A percentile compares a stretch with the other conserved stretches of the same genome.
Evolutionary conservation across 2,888 invertebrate genomes (phyloP).

Genomic region (Athalia rosae): DNA sequence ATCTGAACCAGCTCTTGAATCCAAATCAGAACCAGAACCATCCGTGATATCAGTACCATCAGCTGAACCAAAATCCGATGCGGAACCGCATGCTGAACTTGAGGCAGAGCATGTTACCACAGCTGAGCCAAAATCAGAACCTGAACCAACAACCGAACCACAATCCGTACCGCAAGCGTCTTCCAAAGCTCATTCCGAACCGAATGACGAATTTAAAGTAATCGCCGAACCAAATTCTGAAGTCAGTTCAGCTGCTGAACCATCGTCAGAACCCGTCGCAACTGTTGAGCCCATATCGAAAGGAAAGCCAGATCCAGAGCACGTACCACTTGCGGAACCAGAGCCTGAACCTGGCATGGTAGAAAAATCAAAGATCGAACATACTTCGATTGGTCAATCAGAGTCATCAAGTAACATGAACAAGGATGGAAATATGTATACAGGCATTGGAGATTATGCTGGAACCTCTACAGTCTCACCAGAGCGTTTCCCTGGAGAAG

Average conservation of each 20-base stretch:
- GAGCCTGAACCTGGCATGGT: constrained; percentile 46
- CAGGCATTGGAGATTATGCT: neutral
- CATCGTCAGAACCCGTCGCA: constrained; percentile 47
- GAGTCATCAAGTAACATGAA: neutral
- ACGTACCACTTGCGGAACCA: constrained; percentile 30
- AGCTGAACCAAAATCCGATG: constrained; percentile 47
- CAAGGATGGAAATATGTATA: constrained; percentile 2
- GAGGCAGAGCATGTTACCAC: constrained; percentile 52
- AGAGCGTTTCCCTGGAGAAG: constrained; percentile 13
- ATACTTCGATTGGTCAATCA: neutral
- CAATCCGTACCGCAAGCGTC: constrained; percentile 52
- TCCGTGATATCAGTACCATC: too few relatives aligned
- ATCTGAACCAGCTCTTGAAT: constrained; percentile 53
- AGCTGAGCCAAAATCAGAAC: too few relatives aligned
- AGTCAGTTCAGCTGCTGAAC: constrained; percentile 51
- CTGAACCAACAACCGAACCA: constrained; percentile 55
- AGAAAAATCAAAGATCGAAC: constrained; percentile 13
- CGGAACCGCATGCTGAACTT: constrained; percentile 47
- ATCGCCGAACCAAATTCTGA: constrained; percentile 56
- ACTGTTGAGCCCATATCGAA: constrained; percentile 46
- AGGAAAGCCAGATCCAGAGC: constrained; percentile 30
- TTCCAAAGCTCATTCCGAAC: constrained; percentile 54
- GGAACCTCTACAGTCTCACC: constrained; percentile 25
- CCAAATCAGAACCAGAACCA: too few relatives aligned
- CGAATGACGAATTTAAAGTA: constrained; percentile 56